phyloP scores from a whole-genome alignment of 2,797 vertebrate genomes.

The Gallinago nigripennis region DNA sequence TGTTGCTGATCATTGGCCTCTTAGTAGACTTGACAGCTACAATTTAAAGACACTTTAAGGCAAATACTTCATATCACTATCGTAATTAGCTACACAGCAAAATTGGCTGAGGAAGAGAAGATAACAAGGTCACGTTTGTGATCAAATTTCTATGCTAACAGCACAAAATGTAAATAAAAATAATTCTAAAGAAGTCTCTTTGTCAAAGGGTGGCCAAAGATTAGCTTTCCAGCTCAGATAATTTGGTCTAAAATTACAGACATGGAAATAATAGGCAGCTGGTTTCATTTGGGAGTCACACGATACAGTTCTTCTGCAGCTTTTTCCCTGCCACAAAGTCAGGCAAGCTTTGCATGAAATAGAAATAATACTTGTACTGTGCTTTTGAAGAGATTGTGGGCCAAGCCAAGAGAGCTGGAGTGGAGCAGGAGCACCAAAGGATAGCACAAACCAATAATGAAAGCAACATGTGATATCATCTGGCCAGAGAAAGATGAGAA shows the following conservation, averaged over 20 bases:
- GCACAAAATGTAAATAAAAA: not conserved
- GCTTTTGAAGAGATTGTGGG: not conserved
- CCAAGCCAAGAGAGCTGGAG: not conserved
- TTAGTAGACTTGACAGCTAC: not conserved
- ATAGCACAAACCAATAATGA: constrained; percentile 3
- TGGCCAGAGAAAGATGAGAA: constrained; percentile 19
- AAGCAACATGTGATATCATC: not conserved
- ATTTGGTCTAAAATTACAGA: not conserved
- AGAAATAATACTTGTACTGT: not conserved
- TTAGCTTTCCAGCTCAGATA: not conserved
- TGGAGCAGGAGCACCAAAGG: constrained; percentile 8
- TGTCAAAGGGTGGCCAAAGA: not conserved
- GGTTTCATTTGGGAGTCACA: constrained; percentile 30
- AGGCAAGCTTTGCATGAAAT: not conserved
- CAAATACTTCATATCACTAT: not conserved
- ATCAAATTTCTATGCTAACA: not conserved
- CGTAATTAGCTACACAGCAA: not conserved
- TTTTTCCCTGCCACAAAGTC: not conserved
- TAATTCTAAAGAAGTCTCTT: not conserved
- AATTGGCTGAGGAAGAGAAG: not conserved
- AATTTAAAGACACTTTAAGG: not conserved
- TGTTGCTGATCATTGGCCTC: not conserved
- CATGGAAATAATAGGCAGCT: not conserved
- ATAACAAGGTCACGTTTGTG: not conserved
- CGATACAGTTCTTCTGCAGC: not conserved